Evolutionary conservation across 2,888 invertebrate genomes (phyloP), one percentile per base, ranked within the genome.

Genomic region (Notodonta ziczac): DNA sequence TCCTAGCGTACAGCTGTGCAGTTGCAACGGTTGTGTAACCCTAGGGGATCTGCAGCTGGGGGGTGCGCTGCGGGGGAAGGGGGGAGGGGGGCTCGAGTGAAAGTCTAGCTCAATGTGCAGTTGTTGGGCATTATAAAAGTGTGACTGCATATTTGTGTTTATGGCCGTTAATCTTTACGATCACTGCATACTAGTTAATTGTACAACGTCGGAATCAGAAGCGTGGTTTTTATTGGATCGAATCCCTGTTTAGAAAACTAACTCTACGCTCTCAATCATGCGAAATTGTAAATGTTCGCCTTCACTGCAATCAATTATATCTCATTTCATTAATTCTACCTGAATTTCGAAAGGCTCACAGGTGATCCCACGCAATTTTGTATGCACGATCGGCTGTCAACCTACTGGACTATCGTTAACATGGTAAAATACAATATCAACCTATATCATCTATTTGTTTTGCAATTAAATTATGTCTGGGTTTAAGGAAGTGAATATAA

Each of bases 21-120:
- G 64, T 61, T 71, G 71, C 69, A 72, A 58, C 56, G 59, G 35
- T 72, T 73, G 61, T 63, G 61, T 60, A 66, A 75, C 63, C 24
- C 10, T 57, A 65, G 65, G 63, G 63, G 67, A 64, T 48, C 62
- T 53, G 56, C 48, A 53, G 56, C 54, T 54, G 56, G 16, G 46
- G 48, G 39, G 46, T 52, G 16, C 40, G 50, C 8, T 7, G 50
- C 35, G n/a, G 56, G 39, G 35, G 5, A n/a, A 56, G 57, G 62
- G 66, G 35, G 5, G 16, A 56, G 57, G 62, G 66, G 67, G 62
- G 63, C 62, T 40, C 58, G 52, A 72, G 74, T 76, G 76, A 76
- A 76, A 76, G 76, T 74, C 54, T 57, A 60, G 39, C 56, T 56
- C 44, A 35, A 24, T 46, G 53, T 62, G 50, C 63, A 70, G 70